phyloP scores from a whole-genome alignment of 2,797 vertebrate genomes.

The Pyrocephalus nanus region DNA sequence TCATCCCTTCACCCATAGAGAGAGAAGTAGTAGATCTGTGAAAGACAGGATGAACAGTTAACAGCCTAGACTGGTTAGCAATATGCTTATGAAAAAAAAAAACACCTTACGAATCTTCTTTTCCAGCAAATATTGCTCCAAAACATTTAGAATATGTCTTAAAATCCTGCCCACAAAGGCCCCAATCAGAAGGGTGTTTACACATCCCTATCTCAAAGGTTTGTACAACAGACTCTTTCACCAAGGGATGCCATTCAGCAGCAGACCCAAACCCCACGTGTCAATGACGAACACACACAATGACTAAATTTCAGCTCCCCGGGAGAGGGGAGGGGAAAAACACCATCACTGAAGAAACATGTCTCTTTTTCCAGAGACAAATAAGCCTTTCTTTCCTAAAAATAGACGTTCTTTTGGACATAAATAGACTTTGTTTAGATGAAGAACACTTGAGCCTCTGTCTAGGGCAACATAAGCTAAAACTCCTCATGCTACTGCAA shows the following conservation, averaged over 20 bases:
- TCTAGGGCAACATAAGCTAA: slow-evolving; percentile 27
- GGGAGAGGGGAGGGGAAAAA: slow-evolving; percentile 33
- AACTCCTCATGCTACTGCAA: slow-evolving; percentile 7
- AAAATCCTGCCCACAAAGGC: neutral
- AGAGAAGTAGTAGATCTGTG: slow-evolving; percentile 79
- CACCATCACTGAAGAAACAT: slow-evolving; percentile 27
- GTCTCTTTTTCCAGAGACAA: slow-evolving; percentile 49
- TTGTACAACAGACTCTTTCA: neutral
- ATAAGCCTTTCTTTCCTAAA: slow-evolving; percentile 67
- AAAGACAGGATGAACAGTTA: slow-evolving; percentile 7
- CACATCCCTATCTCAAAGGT: neutral
- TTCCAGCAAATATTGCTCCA: neutral
- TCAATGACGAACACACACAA: neutral
- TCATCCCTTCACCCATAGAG: slow-evolving; percentile 78
- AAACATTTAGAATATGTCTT: fast-evolving
- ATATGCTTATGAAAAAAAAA: neutral
- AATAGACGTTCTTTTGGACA: slow-evolving; percentile 62
- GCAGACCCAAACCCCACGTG: neutral
- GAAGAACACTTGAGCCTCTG: slow-evolving; percentile 56
- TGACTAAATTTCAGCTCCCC: neutral
- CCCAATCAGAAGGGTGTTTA: neutral
- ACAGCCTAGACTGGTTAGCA: neutral
- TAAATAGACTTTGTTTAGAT: slow-evolving; percentile 72
- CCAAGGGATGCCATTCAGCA: neutral
- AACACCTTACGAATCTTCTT: neutral